Evolutionary conservation across 2,888 invertebrate species (phyloP).

Genomic region (Acleris holmiana): DNA sequence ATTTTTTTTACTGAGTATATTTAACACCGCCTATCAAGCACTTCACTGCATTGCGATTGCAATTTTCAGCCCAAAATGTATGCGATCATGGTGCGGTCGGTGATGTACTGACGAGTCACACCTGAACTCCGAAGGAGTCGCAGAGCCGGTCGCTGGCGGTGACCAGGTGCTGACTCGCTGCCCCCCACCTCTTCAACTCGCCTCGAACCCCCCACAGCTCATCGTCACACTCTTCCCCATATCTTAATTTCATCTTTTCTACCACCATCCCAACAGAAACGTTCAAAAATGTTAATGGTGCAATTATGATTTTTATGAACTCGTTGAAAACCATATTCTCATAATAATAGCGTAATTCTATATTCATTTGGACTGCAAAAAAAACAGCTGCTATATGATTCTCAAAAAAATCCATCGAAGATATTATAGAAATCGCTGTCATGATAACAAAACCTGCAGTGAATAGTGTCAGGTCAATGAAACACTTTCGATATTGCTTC

Average conservation of each 20-base stretch:
- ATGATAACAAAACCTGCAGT: too few species aligned
- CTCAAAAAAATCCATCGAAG: background rate
- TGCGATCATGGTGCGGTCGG: too few species aligned
- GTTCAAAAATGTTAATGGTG: background rate
- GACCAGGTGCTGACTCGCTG: background rate
- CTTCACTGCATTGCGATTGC: too few species aligned
- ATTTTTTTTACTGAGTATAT: too few species aligned
- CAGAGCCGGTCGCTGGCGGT: background rate
- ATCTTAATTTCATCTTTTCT: background rate
- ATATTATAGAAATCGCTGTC: too few species aligned
- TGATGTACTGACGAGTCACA: background rate
- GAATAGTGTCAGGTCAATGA: too few species aligned
- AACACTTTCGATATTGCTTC: too few species aligned
- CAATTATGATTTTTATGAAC: background rate
- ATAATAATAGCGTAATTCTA: background rate
- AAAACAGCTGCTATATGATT: too few species aligned
- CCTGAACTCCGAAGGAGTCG: conserved; percentile 2
- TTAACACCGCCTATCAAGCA: too few species aligned
- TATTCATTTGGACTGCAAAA: too few species aligned
- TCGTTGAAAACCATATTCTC: conserved; percentile 3
- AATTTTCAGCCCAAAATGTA: too few species aligned
- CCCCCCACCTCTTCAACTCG: conserved; percentile 1
- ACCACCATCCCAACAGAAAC: background rate
- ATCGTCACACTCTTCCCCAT: background rate
- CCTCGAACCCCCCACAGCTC: background rate